Percentiles rank a stretch among this genome's conserved stretches.
Conservation (phyloP, 2,888 invertebrate genomes). For the Sialis lutaria region DNA sequence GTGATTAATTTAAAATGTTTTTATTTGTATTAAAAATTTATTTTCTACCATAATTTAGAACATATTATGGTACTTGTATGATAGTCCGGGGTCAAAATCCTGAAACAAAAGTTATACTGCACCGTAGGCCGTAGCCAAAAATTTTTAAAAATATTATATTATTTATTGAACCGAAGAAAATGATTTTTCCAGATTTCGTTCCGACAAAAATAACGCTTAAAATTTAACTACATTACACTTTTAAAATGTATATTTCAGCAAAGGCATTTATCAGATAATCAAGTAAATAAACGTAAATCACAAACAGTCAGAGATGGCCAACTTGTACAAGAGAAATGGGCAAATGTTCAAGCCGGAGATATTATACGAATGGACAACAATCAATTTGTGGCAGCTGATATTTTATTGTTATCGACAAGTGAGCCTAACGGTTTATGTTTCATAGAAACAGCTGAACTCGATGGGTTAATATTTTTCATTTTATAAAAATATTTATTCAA, state of each 20-base stretch:
- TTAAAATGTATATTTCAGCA: conserved; percentile 44
- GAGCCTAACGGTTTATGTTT: conserved; percentile 99
- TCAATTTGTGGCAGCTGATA: conserved; percentile 97
- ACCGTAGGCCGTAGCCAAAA: no score
- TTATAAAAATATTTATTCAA: background rate
- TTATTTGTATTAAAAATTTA: no score
- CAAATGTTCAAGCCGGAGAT: conserved; percentile 93
- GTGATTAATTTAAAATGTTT: no score
- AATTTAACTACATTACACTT: background rate
- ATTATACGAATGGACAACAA: conserved; percentile 98
- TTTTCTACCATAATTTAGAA: no score
- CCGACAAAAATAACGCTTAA: background rate
- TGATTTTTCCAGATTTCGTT: no score
- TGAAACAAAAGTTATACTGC: no score
- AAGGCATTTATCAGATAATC: conserved; percentile 95
- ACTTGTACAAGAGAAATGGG: conserved; percentile 85
- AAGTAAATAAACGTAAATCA: conserved; percentile 92
- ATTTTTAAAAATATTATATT: no score
- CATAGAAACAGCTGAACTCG: conserved; percentile 98
- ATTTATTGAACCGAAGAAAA: no score
- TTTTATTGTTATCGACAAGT: conserved; percentile 84
- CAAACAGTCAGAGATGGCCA: conserved; percentile 79
- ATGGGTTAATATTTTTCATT: conserved; percentile 55
- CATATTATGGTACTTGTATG: no score
- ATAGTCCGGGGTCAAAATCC: no score